Evolutionary conservation across 2,113 vertebrate species (phyloP).

Genomic region (Caranx melampygus): DNA sequence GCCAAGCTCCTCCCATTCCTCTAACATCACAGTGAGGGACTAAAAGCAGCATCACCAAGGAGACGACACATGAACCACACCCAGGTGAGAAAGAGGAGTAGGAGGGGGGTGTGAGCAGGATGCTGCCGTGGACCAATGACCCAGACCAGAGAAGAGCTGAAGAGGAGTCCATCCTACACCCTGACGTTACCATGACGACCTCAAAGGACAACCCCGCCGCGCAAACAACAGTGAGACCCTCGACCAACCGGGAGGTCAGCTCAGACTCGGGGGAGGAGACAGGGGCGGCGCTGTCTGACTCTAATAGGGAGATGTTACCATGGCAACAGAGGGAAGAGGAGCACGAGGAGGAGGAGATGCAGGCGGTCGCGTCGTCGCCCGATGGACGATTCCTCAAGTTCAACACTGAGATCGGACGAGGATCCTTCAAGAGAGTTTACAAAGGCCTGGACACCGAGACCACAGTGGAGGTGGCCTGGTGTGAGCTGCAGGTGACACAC

Average conservation of each 20-base stretch:
- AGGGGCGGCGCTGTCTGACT: conserved; percentile 1
- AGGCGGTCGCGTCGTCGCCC: conserved; percentile 80
- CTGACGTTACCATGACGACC: not conserved
- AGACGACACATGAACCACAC: not conserved
- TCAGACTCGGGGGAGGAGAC: conserved; percentile 78
- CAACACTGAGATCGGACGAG: conserved; percentile 83
- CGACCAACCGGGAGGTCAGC: conserved; percentile 40
- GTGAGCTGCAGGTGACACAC: conserved; percentile 77
- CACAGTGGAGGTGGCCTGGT: conserved; percentile 83
- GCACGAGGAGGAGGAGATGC: conserved; percentile 91
- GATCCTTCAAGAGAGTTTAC: conserved; percentile 90
- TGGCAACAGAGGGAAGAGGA: conserved; percentile 70
- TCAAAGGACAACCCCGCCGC: not conserved
- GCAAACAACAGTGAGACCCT: not conserved
- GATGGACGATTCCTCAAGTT: conserved; percentile 83
- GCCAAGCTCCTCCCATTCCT: not conserved
- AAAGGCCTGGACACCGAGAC: conserved; percentile 83
- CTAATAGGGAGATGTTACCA: conserved; percentile 35
- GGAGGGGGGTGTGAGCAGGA: not conserved
- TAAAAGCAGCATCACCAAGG: not conserved
- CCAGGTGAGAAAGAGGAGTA: not conserved
- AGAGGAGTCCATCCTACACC: conserved; percentile 37
- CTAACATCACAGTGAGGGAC: not conserved
- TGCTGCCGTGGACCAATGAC: conserved; percentile 15
- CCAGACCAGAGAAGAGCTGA: not conserved